phyloP scores from a whole-genome alignment of 2,888 invertebrate genomes.

The Dioctria linearis region DNA sequence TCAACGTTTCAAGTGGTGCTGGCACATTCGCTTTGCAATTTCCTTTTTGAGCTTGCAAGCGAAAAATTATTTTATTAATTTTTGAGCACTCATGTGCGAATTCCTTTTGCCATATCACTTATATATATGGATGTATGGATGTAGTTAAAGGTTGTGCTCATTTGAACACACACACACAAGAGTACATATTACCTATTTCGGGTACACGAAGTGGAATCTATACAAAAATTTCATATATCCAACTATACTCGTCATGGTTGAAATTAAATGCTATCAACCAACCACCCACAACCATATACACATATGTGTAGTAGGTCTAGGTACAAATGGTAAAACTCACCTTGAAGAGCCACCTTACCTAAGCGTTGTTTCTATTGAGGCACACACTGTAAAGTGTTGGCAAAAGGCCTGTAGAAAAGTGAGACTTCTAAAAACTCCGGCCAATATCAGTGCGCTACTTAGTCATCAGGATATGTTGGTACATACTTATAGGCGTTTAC shows the following conservation, averaged over 20 bases:
- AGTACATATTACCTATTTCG: not conserved
- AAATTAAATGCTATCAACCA: not conserved
- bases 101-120: conserved; percentile 44
- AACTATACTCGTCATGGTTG: conserved; percentile 21
- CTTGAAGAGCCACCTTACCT: conserved; percentile 43
- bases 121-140: too few species aligned
- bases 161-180: conserved; percentile 35
- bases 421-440: conserved; percentile 39
- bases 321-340: conserved; percentile 30
- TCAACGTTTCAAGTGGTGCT: conserved; percentile 33
- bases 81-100: conserved; percentile 57
- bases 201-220: not conserved
- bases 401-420: conserved; percentile 37
- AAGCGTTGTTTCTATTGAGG: conserved; percentile 46
- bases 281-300: too few species aligned
- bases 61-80: conserved; percentile 57
- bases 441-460: not conserved
- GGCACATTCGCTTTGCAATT: conserved; percentile 33
- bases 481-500: not conserved
- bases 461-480: not conserved
- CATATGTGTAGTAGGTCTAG: not conserved
- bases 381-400: conserved; percentile 38
- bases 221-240: conserved; percentile 22
- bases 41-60: conserved; percentile 24
- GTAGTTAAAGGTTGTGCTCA: conserved; percentile 43